phyloP scores from a whole-genome alignment of 2,888 invertebrate species.

The Spisula solida region DNA sequence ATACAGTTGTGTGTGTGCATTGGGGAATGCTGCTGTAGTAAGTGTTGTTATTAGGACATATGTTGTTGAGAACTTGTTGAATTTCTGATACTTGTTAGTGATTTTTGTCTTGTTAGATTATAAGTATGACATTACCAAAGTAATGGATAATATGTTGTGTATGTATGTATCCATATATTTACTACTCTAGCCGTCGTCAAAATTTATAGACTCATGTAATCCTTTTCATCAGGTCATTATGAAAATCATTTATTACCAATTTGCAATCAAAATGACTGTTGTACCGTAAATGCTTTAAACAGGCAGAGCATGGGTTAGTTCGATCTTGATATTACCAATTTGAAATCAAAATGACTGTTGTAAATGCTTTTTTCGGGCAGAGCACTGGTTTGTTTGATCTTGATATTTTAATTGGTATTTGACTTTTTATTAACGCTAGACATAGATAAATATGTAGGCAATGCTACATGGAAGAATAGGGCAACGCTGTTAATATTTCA shows the following conservation, averaged over 20 bases:
- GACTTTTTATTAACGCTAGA: not conserved
- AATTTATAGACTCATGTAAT: not conserved
- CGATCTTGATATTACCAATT: not conserved
- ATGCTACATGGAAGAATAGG: too few species aligned
- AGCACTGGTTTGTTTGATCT: not conserved
- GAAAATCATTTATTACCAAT: conserved; percentile 6
- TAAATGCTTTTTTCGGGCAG: not conserved
- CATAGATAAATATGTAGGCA: not conserved
- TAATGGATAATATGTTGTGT: not conserved
- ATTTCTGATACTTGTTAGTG: conserved; percentile 14
- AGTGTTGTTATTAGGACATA: conserved; percentile 7
- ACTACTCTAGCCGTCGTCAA: not conserved
- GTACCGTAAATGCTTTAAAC: conserved; percentile 1
- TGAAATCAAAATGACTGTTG: conserved; percentile 11
- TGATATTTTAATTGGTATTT: not conserved
- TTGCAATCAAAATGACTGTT: conserved; percentile 18
- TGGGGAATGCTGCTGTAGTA: too few species aligned
- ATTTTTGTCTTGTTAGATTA: not conserved
- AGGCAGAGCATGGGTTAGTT: not conserved
- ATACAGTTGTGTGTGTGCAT: too few species aligned
- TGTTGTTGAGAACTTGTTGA: not conserved
- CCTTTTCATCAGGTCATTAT: not conserved
- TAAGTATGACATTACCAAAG: not conserved
- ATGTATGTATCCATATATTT: not conserved
- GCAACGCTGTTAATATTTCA: too few species aligned